Evolutionary conservation across 2,888 invertebrate genomes (phyloP), one percentile per base, ranked within the genome.

Genomic region (Drosophila pegasa): DNA sequence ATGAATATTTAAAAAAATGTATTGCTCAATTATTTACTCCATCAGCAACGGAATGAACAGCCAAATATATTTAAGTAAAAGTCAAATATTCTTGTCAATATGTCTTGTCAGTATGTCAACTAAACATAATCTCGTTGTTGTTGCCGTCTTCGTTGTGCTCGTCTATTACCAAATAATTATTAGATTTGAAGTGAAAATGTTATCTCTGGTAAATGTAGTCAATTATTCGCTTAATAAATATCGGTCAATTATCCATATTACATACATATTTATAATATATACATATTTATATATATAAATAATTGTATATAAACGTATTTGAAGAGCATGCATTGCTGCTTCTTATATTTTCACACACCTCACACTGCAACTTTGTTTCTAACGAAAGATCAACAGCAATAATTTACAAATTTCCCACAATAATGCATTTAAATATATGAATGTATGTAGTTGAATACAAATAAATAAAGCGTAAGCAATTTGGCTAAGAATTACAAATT

Each of bases 161-260:
- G 78, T 82, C 63, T 78, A 81, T 78, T 80, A 69, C 71, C 71
- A 79, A 80, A 80, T 72, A 70, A 27, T 7, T 71, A 43, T 18
- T 38, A 16, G 16, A 38, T 18, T 76, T 60, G 55, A 73, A 56
- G 40, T 40, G 50, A 57, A 68, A 63, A 41, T 72, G 67, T 77
- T 86, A 84, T 84, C 84, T 86, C 80, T 78, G 76, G 86, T 72
- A 88, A 82, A 75, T 68, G 80, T 85, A 85, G 85, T 85, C 88
- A 85, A 85, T 85, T 85, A 85, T 59, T 62, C 43, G 57, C 25
- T 54, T 62, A 71, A 40, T 70, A 71, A 75, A 71, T 78, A 73
- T 72, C 59, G 65, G 85, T 85, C 88, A 86, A 86, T 88, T 79
- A 82, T 64, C 64, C 68, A 66, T 66, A 50, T 50, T 33, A 63